phyloP scores from a whole-genome alignment of 2,113 vertebrate species.

The Polypterus bichir region DNA sequence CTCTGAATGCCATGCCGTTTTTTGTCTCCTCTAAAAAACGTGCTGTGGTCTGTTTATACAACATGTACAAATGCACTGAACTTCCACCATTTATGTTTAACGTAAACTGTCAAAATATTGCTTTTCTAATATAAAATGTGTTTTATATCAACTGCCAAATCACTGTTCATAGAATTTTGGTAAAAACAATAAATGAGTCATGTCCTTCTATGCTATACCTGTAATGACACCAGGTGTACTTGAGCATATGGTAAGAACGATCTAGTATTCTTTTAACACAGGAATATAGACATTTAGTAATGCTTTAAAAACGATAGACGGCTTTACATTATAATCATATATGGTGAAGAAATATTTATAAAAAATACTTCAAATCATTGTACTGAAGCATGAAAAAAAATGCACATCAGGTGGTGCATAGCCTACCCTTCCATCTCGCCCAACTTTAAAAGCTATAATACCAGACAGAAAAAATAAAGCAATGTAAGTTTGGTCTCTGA shows the following conservation, averaged over 20 bases:
- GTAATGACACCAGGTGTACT: not conserved
- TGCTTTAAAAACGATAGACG: no score
- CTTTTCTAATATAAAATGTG: conserved; percentile 23
- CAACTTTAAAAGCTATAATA: no score
- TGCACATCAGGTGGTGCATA: no score
- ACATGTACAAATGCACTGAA: conserved; percentile 21
- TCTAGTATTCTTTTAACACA: no score
- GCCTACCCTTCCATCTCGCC: no score
- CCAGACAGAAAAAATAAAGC: no score
- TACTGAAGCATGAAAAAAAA: no score
- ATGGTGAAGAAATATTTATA: no score
- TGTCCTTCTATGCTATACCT: not conserved
- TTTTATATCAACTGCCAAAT: conserved; percentile 27
- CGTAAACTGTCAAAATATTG: conserved; percentile 29
- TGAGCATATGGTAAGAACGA: no score
- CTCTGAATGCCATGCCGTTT: conserved; percentile 26
- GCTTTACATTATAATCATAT: no score
- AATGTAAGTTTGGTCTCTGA: not conserved
- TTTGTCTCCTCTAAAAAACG: conserved; percentile 14
- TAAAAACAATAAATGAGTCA: not conserved
- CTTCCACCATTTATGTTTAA: conserved; percentile 30
- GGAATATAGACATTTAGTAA: no score
- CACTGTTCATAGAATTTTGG: not conserved
- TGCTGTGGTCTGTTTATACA: conserved; percentile 29
- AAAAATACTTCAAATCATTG: no score